Evolutionary conservation across 2,113 vertebrate genomes (phyloP).

Genomic region (Sylvilagus bachmani): DNA sequence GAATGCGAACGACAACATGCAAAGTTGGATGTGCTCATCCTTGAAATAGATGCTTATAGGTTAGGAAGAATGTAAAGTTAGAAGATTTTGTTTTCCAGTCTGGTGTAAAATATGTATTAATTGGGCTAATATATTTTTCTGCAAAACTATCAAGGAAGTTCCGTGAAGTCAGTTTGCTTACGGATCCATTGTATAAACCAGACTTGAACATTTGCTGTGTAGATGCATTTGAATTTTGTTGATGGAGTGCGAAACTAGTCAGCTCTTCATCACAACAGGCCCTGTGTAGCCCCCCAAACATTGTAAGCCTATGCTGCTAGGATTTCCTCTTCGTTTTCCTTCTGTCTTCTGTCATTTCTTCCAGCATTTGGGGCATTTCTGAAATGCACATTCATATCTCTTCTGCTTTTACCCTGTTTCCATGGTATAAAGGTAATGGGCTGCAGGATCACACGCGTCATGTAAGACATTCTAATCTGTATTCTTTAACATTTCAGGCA

Average conservation of each 20-base stretch:
- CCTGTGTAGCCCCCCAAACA: neutral
- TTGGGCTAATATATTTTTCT: neutral
- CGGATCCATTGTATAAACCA: neutral
- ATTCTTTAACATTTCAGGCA: neutral
- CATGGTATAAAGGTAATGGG: neutral
- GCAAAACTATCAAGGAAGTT: constrained; percentile 20
- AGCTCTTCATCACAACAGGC: neutral
- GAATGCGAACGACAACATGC: neutral
- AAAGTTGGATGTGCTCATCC: neutral
- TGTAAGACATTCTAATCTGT: neutral
- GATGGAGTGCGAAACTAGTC: neutral
- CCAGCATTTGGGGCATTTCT: neutral
- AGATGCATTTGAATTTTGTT: constrained; percentile 29
- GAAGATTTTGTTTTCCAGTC: neutral
- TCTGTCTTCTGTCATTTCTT: neutral
- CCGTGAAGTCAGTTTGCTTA: constrained; percentile 5
- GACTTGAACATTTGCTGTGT: neutral
- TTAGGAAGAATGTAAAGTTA: constrained; percentile 7
- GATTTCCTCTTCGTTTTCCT: neutral
- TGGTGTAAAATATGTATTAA: constrained; percentile 8
- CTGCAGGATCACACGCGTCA: neutral
- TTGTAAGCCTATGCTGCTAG: neutral
- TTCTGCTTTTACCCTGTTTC: neutral
- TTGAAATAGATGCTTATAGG: neutral
- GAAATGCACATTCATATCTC: neutral